Percentiles rank a stretch among this genome's conserved stretches.
These are phyloP conservation scores for Turritopsis rubra DNA, from an alignment of 30 jellyfish, hydroid and myxozoan species.

Conservation along the genomic window DNA sequence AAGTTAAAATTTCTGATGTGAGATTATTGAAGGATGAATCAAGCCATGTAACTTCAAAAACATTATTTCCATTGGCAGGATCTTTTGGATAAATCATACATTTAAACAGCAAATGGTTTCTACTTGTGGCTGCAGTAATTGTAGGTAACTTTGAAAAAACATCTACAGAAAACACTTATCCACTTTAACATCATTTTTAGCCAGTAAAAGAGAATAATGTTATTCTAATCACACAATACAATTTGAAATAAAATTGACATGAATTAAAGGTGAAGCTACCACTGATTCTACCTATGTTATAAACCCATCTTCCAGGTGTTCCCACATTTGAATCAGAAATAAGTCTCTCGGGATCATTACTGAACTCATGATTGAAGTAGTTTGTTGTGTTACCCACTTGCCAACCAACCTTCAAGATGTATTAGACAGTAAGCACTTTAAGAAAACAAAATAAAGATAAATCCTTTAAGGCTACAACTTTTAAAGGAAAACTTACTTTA, in stretches of 20 bases:
- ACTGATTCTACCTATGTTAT: not conserved
- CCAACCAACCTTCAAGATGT: not conserved
- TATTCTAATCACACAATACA: too few species aligned
- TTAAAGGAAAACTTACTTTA: not conserved
- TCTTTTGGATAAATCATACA: not conserved
- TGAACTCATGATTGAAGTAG: not conserved
- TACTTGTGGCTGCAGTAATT: not conserved
- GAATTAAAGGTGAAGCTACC: not conserved
- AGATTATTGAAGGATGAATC: not conserved
- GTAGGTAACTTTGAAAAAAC: not conserved
- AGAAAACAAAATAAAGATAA: not conserved
- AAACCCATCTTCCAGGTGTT: slow-evolving; percentile 4
- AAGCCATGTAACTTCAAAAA: not conserved
- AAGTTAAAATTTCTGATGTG: not conserved
- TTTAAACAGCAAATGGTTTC: not conserved
- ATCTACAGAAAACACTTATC: too few species aligned
- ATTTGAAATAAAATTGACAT: not conserved
- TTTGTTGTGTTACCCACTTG: not conserved
- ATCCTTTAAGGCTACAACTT: too few species aligned
- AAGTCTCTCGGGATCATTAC: not conserved
- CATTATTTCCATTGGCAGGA: not conserved
- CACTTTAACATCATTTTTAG: too few species aligned
- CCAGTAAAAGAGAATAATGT: too few species aligned
- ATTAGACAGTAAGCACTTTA: too few species aligned
- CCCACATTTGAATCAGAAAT: not conserved